phyloP scores from a whole-genome alignment of 2,888 invertebrate genomes.

The Creontiades dilutus region DNA sequence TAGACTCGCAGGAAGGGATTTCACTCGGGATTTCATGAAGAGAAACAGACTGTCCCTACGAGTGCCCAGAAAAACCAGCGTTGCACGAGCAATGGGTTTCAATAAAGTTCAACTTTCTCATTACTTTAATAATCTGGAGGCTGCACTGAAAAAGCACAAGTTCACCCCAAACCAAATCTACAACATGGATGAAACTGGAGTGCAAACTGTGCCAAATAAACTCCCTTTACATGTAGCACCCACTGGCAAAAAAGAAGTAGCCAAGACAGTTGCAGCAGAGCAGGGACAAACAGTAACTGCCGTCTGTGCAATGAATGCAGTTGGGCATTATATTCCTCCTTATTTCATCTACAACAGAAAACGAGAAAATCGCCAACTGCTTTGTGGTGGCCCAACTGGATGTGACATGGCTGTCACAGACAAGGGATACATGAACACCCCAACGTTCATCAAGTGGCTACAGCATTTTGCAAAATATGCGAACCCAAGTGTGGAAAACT shows the following conservation, averaged over 20 bases:
- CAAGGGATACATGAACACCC: conserved; percentile 73
- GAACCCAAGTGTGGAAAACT: conserved; percentile 73
- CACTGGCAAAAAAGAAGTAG: conserved; percentile 73
- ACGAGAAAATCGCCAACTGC: conserved; percentile 64
- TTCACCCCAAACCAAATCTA: conserved; percentile 66
- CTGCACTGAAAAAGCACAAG: not conserved
- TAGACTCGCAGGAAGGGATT: conserved; percentile 56
- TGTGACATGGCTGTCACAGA: conserved; percentile 72
- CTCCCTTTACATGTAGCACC: conserved; percentile 73
- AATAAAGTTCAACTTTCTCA: not conserved
- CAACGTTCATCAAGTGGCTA: conserved; percentile 65
- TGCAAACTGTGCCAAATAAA: conserved; percentile 65
- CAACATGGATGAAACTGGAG: conserved; percentile 17
- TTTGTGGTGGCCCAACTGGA: conserved; percentile 65
- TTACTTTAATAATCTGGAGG: conserved; percentile 66
- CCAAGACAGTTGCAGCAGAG: conserved; percentile 73
- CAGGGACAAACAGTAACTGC: conserved; percentile 73
- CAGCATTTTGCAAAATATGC: conserved; percentile 40
- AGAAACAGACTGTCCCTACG: conserved; percentile 38
- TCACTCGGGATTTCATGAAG: conserved; percentile 24
- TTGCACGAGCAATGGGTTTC: conserved; percentile 31
- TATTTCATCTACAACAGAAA: conserved; percentile 73
- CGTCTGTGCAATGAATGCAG: conserved; percentile 71
- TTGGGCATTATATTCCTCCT: conserved; percentile 43
- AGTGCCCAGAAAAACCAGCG: conserved; percentile 4